Conservation (phyloP, 2,113 vertebrate genomes). For the Aegypius monachus region DNA sequence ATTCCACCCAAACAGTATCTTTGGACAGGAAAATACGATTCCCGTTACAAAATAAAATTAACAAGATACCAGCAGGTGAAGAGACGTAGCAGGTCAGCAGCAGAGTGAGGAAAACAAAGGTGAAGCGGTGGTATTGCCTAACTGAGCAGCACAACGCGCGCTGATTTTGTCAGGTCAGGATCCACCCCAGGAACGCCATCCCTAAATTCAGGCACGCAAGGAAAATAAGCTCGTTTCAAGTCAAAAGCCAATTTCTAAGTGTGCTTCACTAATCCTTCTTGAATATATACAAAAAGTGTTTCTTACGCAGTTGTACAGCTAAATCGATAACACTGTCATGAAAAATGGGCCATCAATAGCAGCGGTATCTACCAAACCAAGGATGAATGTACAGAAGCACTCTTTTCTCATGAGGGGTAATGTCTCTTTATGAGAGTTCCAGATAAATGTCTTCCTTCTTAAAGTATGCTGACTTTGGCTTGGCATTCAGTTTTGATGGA, state of each 20-base stretch:
- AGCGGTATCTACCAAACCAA: background rate
- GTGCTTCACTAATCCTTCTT: background rate
- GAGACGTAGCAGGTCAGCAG: background rate
- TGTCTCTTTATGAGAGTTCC: background rate
- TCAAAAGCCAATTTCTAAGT: background rate
- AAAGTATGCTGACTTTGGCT: background rate
- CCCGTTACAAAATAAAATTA: background rate
- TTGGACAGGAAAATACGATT: rapidly evolving
- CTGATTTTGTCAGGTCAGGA: background rate
- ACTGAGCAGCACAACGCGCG: background rate
- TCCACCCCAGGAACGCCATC: background rate
- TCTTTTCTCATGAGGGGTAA: background rate
- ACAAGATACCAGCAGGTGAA: rapidly evolving
- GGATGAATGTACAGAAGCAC: background rate
- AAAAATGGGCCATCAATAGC: background rate
- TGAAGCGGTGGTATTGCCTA: rapidly evolving
- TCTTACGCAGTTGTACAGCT: background rate
- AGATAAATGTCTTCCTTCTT: background rate
- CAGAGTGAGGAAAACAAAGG: background rate
- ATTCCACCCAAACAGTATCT: rapidly evolving
- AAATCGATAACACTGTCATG: background rate
- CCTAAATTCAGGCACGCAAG: background rate
- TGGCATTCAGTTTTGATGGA: slow-evolving; percentile 40
- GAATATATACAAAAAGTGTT: background rate
- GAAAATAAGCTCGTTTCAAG: background rate